A percentile compares a stretch with the other conserved stretches of the same genome.
These are phyloP conservation scores for Drosophila chauvacae DNA, from an alignment of 1,140 invertebrate genomes.

Conservation along the genomic window DNA sequence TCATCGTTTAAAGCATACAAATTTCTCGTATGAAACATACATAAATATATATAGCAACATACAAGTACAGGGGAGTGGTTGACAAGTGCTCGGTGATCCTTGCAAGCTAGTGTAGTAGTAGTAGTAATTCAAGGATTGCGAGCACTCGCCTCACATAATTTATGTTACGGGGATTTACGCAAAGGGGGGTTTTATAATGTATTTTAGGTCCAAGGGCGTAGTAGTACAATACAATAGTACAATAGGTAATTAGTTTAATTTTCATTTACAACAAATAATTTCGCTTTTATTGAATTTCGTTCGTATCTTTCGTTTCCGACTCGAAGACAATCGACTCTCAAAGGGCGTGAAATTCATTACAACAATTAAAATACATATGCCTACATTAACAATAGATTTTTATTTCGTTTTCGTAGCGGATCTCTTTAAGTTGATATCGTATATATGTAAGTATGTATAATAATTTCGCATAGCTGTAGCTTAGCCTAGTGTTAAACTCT, in stretches of 20 bases:
- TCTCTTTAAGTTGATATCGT: slow-evolving; percentile 41
- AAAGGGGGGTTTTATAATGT: slow-evolving; percentile 41
- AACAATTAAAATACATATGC: slow-evolving; percentile 62
- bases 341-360: slow-evolving; percentile 55
- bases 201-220: slow-evolving; percentile 46
- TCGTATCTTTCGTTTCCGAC: slow-evolving; percentile 15
- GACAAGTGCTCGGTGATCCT: slow-evolving; percentile 19
- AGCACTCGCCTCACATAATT: slow-evolving; percentile 20
- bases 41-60: slow-evolving; percentile 67
- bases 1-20: slow-evolving; percentile 69
- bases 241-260: slow-evolving; percentile 69
- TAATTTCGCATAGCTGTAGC: slow-evolving; percentile 49
- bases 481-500: slow-evolving; percentile 64
- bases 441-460: slow-evolving; percentile 28
- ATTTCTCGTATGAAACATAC: slow-evolving; percentile 65
- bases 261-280: slow-evolving; percentile 78
- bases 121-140: slow-evolving; percentile 1
- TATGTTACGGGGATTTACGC: slow-evolving; percentile 49
- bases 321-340: slow-evolving; percentile 12
- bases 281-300: slow-evolving; percentile 47
- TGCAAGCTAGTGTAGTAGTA: slow-evolving; percentile 5
- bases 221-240: slow-evolving; percentile 27
- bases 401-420: slow-evolving; percentile 42
- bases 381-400: slow-evolving; percentile 55
- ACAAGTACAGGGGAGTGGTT: slow-evolving; percentile 38